A percentile compares a stretch with the other conserved stretches of the same genome.
Evolutionary conservation across 2,113 vertebrate species (phyloP).

Genomic region (Podarcis cretensis): DNA sequence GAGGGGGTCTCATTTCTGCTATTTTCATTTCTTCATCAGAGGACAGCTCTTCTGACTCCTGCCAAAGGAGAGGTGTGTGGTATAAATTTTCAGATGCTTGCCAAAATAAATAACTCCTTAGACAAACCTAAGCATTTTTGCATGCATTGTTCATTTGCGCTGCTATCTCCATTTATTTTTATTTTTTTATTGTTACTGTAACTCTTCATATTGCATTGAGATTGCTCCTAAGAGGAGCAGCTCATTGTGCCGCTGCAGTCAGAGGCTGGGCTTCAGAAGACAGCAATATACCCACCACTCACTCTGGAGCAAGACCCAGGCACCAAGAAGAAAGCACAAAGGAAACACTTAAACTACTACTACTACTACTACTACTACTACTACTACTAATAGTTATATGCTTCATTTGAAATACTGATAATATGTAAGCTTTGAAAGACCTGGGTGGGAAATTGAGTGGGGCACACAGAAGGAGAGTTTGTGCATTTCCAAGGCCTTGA

Average conservation of each 20-base stretch:
- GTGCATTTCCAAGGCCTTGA: neutral
- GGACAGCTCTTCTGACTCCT: constrained; percentile 96
- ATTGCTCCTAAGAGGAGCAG: too few species aligned
- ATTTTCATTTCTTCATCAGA: constrained; percentile 99
- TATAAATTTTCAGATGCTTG: neutral
- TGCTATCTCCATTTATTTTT: neutral
- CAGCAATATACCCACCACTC: too few species aligned
- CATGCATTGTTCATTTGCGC: neutral
- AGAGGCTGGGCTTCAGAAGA: neutral
- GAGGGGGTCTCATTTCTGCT: constrained; percentile 94
- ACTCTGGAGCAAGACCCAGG: neutral
- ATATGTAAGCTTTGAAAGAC: neutral
- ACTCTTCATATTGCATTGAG: neutral
- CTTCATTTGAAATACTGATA: neutral
- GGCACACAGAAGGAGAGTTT: neutral
- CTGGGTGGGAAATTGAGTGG: neutral
- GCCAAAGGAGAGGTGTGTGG: constrained; percentile 43
- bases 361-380: too few species aligned
- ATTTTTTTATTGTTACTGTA: neutral
- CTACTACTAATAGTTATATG: neutral
- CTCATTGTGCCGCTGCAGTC: neutral
- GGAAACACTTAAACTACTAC: neutral
- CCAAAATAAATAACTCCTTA: neutral
- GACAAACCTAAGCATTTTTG: neutral
- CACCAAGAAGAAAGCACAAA: neutral